These are phyloP conservation scores for Platycheirus albimanus DNA, from an alignment of 2,888 invertebrate genomes.

Conservation along the genomic window DNA sequence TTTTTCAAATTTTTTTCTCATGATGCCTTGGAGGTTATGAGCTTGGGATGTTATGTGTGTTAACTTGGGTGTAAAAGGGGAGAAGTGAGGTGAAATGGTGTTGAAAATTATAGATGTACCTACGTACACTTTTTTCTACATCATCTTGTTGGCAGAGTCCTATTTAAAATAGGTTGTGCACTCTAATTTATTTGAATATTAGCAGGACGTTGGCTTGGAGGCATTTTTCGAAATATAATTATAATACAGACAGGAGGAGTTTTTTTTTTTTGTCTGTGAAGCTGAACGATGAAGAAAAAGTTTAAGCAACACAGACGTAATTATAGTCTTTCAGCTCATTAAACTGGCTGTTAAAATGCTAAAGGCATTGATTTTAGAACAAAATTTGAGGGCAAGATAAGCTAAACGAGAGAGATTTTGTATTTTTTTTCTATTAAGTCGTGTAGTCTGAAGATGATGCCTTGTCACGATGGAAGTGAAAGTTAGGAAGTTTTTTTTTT, in stretches of 20 bases:
- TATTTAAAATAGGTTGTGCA: slow-evolving; percentile 42
- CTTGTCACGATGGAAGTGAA: not conserved
- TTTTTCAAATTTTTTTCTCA: no score
- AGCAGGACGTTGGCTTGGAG: slow-evolving; percentile 35
- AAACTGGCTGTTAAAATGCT: slow-evolving; percentile 33
- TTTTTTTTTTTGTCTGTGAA: not conserved
- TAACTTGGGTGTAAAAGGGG: slow-evolving; percentile 3
- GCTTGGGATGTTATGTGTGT: slow-evolving; percentile 53
- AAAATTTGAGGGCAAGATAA: not conserved
- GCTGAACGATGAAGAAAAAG: not conserved
- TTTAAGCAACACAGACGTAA: slow-evolving; percentile 36
- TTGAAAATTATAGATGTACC: slow-evolving; percentile 28
- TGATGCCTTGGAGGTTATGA: slow-evolving; percentile 64
- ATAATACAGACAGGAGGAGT: not conserved
- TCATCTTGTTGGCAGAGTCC: slow-evolving; percentile 9
- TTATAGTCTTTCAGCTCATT: slow-evolving; percentile 39
- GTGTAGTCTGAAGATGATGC: not conserved
- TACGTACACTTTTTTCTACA: not conserved
- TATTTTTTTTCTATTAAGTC: not conserved
- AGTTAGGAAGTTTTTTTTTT: not conserved
- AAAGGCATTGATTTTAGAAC: slow-evolving; percentile 25
- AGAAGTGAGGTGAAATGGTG: slow-evolving; percentile 1
- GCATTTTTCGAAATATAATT: not conserved
- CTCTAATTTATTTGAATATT: slow-evolving; percentile 62
- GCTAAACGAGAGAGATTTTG: not conserved